A percentile compares a stretch with the other conserved stretches of the same genome.
These are phyloP conservation scores for Ichneumon xanthorius DNA, from an alignment of 2,888 invertebrate genomes.

Conservation along the genomic window DNA sequence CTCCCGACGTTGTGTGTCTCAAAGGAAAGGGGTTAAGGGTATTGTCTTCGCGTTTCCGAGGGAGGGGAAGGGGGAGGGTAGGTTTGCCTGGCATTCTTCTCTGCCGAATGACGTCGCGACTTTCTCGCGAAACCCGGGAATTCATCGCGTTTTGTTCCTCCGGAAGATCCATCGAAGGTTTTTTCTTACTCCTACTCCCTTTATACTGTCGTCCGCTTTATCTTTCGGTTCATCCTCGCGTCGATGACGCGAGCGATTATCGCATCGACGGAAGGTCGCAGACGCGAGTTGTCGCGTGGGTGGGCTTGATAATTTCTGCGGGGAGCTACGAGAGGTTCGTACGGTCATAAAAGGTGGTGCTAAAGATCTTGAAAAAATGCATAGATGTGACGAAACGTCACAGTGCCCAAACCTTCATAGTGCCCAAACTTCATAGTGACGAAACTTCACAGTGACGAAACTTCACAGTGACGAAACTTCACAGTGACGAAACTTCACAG, in stretches of 20 bases:
- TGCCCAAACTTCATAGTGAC: too few relatives aligned
- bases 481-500: too few relatives aligned
- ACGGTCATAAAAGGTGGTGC: background rate
- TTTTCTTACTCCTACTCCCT: conserved; percentile 14
- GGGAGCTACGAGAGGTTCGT: background rate
- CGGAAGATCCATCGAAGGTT: conserved; percentile 21
- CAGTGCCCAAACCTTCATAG: too few relatives aligned
- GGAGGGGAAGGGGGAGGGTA: background rate
- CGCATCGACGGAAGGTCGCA: background rate
- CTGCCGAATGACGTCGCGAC: conserved; percentile 54
- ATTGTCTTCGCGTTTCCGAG: conserved; percentile 56
- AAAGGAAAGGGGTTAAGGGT: conserved; percentile 64
- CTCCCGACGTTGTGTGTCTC: conserved; percentile 49
- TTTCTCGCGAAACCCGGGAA: conserved; percentile 7
- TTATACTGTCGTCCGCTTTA: conserved; percentile 31
- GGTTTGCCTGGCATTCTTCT: conserved; percentile 29
- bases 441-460: too few relatives aligned
- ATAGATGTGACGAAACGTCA: too few relatives aligned
- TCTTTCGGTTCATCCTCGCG: conserved; percentile 27
- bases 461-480: too few relatives aligned
- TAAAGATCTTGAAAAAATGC: background rate
- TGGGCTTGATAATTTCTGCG: background rate
- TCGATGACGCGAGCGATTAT: conserved; percentile 39
- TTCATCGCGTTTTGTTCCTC: conserved; percentile 45
- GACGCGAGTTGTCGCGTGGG: background rate